A percentile compares a stretch with the other conserved stretches of the same genome.
Conservation (phyloP, 2,113 vertebrate species). For the Vulpes lagopus region DNA sequence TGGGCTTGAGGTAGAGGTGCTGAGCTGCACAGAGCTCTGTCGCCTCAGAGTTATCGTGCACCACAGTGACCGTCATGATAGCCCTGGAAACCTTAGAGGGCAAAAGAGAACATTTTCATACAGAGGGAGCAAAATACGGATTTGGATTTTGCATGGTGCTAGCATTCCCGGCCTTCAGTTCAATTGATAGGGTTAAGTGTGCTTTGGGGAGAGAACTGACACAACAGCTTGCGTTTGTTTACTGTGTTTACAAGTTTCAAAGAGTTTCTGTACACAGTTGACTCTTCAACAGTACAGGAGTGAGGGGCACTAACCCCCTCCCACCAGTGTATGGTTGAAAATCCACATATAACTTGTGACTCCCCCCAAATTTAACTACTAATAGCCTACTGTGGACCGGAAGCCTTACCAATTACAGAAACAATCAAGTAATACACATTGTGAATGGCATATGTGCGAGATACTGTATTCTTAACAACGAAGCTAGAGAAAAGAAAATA, state of each 20-base stretch:
- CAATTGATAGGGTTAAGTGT: neutral
- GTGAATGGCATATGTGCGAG: neutral
- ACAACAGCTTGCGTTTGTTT: constrained; percentile 40
- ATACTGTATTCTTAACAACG: neutral
- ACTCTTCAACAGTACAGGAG: neutral
- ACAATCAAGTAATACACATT: neutral
- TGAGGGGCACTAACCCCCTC: neutral
- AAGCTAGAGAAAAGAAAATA: neutral
- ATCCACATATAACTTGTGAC: neutral
- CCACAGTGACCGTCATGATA: constrained; percentile 84
- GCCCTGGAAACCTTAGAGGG: constrained; percentile 71
- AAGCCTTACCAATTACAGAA: neutral
- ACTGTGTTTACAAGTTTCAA: neutral
- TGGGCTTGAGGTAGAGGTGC: constrained; percentile 87
- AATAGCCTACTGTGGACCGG: neutral
- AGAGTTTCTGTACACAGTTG: neutral
- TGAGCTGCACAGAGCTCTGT: constrained; percentile 84
- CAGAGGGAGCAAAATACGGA: constrained; percentile 34
- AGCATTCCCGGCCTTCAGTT: neutral
- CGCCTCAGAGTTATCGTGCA: constrained; percentile 87
- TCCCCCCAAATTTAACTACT: neutral
- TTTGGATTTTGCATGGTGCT: constrained; percentile 26
- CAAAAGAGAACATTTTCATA: constrained; percentile 72
- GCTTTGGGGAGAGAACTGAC: constrained; percentile 36
- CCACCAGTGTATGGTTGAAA: neutral